Percentiles rank a stretch among this genome's conserved stretches.
These are phyloP conservation scores for Drosophila truncata DNA, from an alignment of 1,140 invertebrate genomes.

Conservation along the genomic window DNA sequence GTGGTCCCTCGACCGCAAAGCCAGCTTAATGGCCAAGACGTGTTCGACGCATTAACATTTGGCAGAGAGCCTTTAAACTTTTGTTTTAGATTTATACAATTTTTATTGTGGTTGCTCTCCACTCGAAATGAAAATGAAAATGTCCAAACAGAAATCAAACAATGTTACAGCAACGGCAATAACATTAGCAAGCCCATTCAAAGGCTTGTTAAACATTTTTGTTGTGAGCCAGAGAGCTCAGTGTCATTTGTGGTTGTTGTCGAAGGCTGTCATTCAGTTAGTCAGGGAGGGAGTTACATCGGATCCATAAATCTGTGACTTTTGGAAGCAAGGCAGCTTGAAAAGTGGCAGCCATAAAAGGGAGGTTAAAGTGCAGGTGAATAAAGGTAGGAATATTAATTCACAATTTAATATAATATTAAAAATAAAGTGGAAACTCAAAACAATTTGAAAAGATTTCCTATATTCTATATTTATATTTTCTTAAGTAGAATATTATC, in stretches of 20 bases:
- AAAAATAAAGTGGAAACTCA: background rate
- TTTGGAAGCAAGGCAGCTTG: slow-evolving; percentile 6
- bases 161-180: slow-evolving; percentile 38
- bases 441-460: background rate
- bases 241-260: slow-evolving; percentile 39
- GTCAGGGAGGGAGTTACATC: slow-evolving; percentile 23
- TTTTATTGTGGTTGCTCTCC: slow-evolving; percentile 38
- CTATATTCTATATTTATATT: no score
- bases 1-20: slow-evolving; percentile 37
- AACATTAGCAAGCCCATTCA: slow-evolving; percentile 46
- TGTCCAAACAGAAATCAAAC: slow-evolving; percentile 51
- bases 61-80: slow-evolving; percentile 61
- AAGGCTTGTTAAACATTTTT: slow-evolving; percentile 51
- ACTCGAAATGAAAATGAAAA: slow-evolving; percentile 52
- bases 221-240: slow-evolving; percentile 1
- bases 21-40: slow-evolving; percentile 75
- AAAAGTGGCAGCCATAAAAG: background rate
- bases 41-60: slow-evolving; percentile 81
- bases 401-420: background rate
- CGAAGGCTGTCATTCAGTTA: slow-evolving; percentile 42
- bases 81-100: slow-evolving; percentile 67
- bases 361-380: background rate
- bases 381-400: background rate
- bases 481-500: no score
- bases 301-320: slow-evolving; percentile 31